Conservation (phyloP, 2,113 vertebrate genomes). For the Cepphus grylle region DNA sequence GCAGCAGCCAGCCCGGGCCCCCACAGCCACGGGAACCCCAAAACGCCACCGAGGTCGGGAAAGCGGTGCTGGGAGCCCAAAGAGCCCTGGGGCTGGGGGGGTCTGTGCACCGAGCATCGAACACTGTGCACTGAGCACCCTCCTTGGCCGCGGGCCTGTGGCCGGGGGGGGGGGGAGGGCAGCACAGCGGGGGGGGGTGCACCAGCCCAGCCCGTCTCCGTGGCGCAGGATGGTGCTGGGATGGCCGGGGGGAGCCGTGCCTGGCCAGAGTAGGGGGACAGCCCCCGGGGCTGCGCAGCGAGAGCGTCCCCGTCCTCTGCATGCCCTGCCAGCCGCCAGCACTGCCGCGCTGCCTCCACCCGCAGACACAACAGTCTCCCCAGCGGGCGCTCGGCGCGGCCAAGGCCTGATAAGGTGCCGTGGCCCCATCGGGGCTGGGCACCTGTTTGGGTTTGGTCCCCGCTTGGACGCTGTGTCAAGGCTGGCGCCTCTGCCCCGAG, state of each 20-base stretch:
- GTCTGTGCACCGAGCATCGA: background rate
- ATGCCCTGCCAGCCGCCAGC: fast-evolving
- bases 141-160: background rate
- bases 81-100: background rate
- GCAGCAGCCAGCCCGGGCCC: background rate
- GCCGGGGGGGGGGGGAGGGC: too few species aligned
- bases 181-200: background rate
- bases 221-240: background rate
- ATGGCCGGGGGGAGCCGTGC: background rate
- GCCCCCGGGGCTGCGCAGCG: background rate
- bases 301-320: fast-evolving
- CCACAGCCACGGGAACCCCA: fast-evolving
- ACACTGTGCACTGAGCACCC: background rate
- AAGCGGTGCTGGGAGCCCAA: fast-evolving
- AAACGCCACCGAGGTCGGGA: background rate
- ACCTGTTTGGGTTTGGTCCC: slow-evolving; percentile 49
- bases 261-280: background rate
- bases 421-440: background rate
- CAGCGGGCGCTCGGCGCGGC: background rate
- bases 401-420: slow-evolving; percentile 8
- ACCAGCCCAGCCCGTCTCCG: background rate
- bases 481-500: background rate
- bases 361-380: slow-evolving; percentile 28
- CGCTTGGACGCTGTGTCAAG: background rate
- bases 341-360: background rate